Conservation (phyloP, 2,113 vertebrate species). For the Empidonax alnorum region DNA sequence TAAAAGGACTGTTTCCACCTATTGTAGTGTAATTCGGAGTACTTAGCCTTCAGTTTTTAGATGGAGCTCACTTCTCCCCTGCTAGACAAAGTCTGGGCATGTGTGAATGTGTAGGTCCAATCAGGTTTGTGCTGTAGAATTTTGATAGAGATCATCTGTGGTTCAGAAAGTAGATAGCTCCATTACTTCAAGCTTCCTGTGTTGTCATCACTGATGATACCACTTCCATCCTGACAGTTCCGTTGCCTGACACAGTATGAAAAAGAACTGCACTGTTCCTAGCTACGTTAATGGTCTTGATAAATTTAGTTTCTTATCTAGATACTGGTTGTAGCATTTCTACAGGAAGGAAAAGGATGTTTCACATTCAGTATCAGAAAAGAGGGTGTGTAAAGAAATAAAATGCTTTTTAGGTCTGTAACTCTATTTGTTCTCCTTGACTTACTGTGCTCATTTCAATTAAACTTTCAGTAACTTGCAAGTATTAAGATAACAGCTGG, state of each 20-base stretch:
- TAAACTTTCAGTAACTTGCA: not conserved
- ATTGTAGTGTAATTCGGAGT: not conserved
- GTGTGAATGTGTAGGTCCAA: not conserved
- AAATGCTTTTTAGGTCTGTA: not conserved
- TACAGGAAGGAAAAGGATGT: not conserved
- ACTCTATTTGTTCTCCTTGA: not conserved
- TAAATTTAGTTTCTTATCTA: not conserved
- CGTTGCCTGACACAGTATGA: not conserved
- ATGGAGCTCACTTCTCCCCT: not conserved
- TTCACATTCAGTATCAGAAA: not conserved
- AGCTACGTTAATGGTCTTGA: not conserved
- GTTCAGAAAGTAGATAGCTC: not conserved
- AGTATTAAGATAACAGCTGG: not conserved
- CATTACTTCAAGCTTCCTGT: not conserved
- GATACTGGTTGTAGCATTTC: not conserved
- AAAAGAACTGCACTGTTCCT: not conserved
- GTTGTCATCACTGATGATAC: not conserved
- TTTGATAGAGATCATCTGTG: not conserved
- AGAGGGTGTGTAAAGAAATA: not conserved
- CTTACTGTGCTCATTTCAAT: not conserved
- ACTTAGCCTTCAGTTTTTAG: not conserved
- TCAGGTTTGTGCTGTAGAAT: not conserved
- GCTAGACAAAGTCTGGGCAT: not conserved
- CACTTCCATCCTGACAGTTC: not conserved
- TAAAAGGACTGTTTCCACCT: not conserved